These are phyloP conservation scores for Enteromius viviparus DNA, from an alignment of 2,797 vertebrate genomes.

Conservation along the genomic window DNA sequence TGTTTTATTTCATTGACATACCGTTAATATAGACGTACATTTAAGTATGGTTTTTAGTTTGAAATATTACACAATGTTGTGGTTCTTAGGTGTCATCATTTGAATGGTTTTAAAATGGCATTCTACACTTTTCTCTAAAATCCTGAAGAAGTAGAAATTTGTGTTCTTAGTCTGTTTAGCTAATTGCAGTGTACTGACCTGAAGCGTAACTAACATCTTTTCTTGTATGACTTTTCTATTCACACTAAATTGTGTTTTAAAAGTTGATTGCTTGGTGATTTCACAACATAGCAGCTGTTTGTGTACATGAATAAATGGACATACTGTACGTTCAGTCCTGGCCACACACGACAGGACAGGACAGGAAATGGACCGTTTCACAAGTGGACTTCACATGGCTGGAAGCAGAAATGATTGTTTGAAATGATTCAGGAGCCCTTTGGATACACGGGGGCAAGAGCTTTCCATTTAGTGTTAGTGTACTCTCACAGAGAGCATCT, in stretches of 20 bases:
- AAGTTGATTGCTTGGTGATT: slow-evolving; percentile 65
- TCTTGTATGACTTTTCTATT: slow-evolving; percentile 62
- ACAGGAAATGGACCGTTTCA: slow-evolving; percentile 73
- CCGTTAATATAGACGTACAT: slow-evolving; percentile 27
- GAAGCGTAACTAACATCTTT: slow-evolving; percentile 48
- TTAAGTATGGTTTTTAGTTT: slow-evolving; percentile 43
- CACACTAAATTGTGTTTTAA: slow-evolving; percentile 65
- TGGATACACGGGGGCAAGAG: slow-evolving; percentile 78
- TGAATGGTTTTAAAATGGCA: slow-evolving; percentile 38
- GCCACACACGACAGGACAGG: slow-evolving; percentile 54
- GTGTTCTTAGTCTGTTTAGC: slow-evolving; percentile 45
- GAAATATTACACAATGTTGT: slow-evolving; percentile 28
- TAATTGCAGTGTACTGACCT: slow-evolving; percentile 51
- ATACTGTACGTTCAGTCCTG: slow-evolving; percentile 50
- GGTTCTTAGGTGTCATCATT: slow-evolving; percentile 38
- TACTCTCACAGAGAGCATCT: slow-evolving; percentile 93
- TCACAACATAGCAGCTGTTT: slow-evolving; percentile 58
- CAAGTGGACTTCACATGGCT: slow-evolving; percentile 68
- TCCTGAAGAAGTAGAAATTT: slow-evolving; percentile 2
- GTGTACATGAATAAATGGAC: slow-evolving; percentile 54
- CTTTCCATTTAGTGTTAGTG: slow-evolving; percentile 90
- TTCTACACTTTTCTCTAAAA: slow-evolving; percentile 31
- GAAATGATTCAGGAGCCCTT: slow-evolving; percentile 81
- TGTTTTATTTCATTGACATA: slow-evolving; percentile 30
- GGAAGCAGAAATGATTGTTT: slow-evolving; percentile 76